These are phyloP conservation scores for Eristalis intricaria DNA, from an alignment of 2,888 invertebrate species.

Conservation along the genomic window DNA sequence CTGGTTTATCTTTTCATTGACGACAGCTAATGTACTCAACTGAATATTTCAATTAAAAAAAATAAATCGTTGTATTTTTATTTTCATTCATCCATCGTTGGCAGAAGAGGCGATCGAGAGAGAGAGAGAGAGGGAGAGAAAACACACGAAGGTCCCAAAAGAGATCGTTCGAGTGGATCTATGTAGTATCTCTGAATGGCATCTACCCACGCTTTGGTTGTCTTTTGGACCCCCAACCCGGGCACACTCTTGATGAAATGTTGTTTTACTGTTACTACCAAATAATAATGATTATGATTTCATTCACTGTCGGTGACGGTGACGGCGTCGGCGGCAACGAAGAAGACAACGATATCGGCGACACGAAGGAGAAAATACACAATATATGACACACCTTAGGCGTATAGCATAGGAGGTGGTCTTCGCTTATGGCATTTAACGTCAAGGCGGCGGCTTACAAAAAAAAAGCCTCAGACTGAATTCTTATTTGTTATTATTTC, in stretches of 20 bases:
- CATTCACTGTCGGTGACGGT: constrained; percentile 33
- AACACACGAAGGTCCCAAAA: neutral
- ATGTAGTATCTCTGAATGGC: constrained; percentile 32
- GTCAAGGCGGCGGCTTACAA: neutral
- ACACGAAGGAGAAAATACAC: constrained; percentile 18
- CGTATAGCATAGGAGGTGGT: constrained; percentile 48
- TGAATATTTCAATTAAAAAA: constrained; percentile 51
- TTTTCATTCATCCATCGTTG: constrained; percentile 1
- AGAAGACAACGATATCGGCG: constrained; percentile 11
- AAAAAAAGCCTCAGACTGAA: neutral
- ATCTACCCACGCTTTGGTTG: constrained; percentile 59
- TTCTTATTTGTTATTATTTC: constrained; percentile 9
- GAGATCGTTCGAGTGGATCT: constrained; percentile 30
- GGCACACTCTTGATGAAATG: constrained; percentile 46
- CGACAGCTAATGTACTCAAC: constrained; percentile 36
- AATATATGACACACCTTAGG: constrained; percentile 65
- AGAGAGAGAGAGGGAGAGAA: constrained; percentile 16
- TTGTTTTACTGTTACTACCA: constrained; percentile 66
- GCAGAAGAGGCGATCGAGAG: constrained; percentile 26
- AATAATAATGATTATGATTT: constrained; percentile 66
- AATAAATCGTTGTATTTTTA: constrained; percentile 1
- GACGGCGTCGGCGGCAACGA: neutral
- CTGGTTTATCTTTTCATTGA: constrained; percentile 21
- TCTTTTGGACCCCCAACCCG: constrained; percentile 51
- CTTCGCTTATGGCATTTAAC: constrained; percentile 19